Evolutionary conservation across 2,113 vertebrate genomes (phyloP).

Genomic region (Struthio camelus): DNA sequence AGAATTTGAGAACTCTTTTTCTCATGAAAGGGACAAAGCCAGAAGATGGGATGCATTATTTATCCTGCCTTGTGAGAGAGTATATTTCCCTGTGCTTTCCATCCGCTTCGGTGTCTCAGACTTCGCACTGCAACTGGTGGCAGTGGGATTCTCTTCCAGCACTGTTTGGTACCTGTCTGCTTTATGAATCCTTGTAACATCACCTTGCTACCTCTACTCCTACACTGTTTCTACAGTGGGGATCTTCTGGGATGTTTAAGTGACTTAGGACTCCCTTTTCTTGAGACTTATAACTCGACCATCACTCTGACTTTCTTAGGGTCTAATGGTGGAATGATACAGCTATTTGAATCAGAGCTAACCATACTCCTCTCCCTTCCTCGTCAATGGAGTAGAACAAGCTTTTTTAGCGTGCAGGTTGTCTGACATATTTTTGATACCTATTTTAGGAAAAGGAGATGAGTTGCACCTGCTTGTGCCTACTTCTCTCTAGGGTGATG

Average conservation of each 20-base stretch:
- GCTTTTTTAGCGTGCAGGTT: background rate
- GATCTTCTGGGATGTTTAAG: background rate
- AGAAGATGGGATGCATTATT: background rate
- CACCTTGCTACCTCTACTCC: background rate
- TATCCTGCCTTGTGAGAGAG: background rate
- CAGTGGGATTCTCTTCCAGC: background rate
- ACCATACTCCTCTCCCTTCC: background rate
- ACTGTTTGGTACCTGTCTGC: background rate
- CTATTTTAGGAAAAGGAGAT: background rate
- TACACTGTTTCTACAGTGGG: background rate
- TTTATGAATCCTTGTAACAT: background rate
- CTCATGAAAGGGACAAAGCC: background rate
- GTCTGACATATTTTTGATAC: background rate
- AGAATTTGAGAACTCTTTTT: background rate
- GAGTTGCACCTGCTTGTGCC: background rate
- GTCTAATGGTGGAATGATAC: background rate
- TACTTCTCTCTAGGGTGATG: background rate
- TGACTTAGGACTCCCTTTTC: background rate
- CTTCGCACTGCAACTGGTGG: fast-evolving
- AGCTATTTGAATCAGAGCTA: background rate
- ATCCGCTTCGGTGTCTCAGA: background rate
- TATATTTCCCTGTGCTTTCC: background rate
- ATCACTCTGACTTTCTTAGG: background rate
- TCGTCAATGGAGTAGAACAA: background rate
- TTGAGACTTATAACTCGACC: background rate